phyloP scores from a whole-genome alignment of 2,888 invertebrate species.

The Watsonalla binaria region DNA sequence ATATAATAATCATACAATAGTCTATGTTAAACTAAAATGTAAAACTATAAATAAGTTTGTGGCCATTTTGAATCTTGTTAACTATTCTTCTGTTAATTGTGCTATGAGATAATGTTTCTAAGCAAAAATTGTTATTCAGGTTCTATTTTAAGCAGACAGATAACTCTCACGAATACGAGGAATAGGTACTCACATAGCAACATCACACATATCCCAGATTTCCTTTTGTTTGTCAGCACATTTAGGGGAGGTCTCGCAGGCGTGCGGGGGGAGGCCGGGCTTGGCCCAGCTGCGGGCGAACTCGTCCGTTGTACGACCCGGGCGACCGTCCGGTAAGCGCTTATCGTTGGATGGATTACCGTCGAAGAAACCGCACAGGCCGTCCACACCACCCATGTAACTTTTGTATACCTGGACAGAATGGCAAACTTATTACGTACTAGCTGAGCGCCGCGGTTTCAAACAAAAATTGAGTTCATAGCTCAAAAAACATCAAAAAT shows the following conservation, averaged over 20 bases:
- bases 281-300: constrained; percentile 89
- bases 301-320: constrained; percentile 80
- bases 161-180: background rate
- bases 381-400: constrained; percentile 82
- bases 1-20: too few relatives aligned
- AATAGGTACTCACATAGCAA: constrained; percentile 77
- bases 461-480: too few relatives aligned
- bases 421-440: too few relatives aligned
- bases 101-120: too few relatives aligned
- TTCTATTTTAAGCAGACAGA: too few relatives aligned
- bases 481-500: too few relatives aligned
- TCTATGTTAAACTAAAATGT: too few relatives aligned
- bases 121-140: too few relatives aligned
- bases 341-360: constrained; percentile 83
- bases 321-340: constrained; percentile 82
- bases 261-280: constrained; percentile 59
- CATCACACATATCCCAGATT: constrained; percentile 83
- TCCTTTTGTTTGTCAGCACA: constrained; percentile 79
- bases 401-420: constrained; percentile 73
- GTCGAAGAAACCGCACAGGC: constrained; percentile 89
- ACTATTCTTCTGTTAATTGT: too few relatives aligned
- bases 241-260: constrained; percentile 81
- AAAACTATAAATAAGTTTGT: too few relatives aligned
- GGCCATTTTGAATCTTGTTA: too few relatives aligned
- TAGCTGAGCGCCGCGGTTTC: too few relatives aligned